Evolutionary conservation across 2,113 vertebrate species (phyloP).

Genomic region (Agapornis roseicollis): DNA sequence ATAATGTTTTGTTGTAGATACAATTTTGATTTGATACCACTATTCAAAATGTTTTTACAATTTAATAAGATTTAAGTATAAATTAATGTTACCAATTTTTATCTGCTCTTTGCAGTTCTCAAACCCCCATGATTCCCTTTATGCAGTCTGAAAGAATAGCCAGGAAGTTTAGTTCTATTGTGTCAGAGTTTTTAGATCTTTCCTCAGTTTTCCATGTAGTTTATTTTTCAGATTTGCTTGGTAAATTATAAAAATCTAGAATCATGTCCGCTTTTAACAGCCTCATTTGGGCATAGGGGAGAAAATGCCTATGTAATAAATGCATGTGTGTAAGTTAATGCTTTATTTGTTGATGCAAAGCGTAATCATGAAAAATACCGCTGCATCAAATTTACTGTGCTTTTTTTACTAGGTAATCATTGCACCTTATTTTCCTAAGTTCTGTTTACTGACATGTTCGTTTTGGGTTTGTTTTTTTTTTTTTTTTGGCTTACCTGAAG

Average conservation of each 20-base stretch:
- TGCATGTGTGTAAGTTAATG: background rate
- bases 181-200: conserved; percentile 6
- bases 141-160: background rate
- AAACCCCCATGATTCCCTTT: background rate
- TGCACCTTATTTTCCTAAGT: conserved; percentile 26
- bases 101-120: background rate
- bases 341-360: conserved; percentile 31
- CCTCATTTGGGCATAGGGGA: background rate
- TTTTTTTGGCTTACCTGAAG: conserved; percentile 67
- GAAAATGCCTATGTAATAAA: background rate
- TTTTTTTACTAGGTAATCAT: conserved; percentile 21
- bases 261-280: conserved; percentile 1
- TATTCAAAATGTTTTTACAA: background rate
- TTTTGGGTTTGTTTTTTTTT: background rate
- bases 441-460: conserved; percentile 12
- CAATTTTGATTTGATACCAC: background rate
- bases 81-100: background rate
- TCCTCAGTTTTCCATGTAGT: background rate
- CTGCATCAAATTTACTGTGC: background rate
- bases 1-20: background rate
- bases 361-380: background rate
- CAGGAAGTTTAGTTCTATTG: background rate
- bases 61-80: background rate
- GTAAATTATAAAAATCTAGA: conserved; percentile 28
- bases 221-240: background rate